Percentiles rank a stretch among this genome's conserved stretches.
Evolutionary conservation across 1,140 invertebrate genomes (phyloP).

Genomic region (Lucilia cuprina): DNA sequence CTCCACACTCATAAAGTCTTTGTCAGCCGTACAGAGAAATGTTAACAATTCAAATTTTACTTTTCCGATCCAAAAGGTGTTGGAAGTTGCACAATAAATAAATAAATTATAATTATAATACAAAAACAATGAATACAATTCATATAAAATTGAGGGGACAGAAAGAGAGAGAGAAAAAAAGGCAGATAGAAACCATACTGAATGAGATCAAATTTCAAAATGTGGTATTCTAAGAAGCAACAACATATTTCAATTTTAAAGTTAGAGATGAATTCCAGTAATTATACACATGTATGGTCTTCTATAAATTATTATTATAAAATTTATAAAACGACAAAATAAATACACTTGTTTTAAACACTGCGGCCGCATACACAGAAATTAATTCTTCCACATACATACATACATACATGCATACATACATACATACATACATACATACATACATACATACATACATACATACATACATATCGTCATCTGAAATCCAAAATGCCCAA

Average conservation of each 20-base stretch:
- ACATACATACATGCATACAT: too few relatives aligned
- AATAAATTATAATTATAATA: slow-evolving; percentile 46
- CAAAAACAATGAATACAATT: neutral
- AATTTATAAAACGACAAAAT: too few relatives aligned
- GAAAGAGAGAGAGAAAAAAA: neutral
- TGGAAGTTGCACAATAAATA: slow-evolving; percentile 63
- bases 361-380: too few relatives aligned
- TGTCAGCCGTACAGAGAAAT: neutral
- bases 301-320: neutral
- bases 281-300: neutral
- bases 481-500: too few relatives aligned
- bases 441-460: too few relatives aligned
- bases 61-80: slow-evolving; percentile 55
- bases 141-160: neutral
- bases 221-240: slow-evolving; percentile 24
- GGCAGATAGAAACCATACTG: neutral
- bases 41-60: slow-evolving; percentile 17
- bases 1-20: neutral
- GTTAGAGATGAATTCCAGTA: neutral
- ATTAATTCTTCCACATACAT: too few relatives aligned
- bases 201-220: slow-evolving; percentile 5
- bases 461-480: too few relatives aligned
- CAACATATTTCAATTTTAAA: neutral
- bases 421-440: too few relatives aligned
- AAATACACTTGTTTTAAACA: too few relatives aligned